phyloP scores from a whole-genome alignment of 2,888 invertebrate genomes.

The Troglohyphantes excavatus region DNA sequence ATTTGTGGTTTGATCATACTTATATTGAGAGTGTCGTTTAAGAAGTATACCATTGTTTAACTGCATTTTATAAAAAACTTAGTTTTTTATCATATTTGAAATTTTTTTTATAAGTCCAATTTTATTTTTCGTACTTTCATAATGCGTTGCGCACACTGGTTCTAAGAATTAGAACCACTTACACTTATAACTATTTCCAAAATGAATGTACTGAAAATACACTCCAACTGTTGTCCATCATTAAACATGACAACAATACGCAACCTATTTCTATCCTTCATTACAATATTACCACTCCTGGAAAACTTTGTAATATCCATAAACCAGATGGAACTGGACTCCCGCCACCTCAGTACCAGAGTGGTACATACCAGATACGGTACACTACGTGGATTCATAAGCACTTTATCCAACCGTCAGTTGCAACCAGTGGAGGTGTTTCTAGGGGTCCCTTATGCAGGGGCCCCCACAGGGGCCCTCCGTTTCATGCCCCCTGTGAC shows the following conservation, averaged over 20 bases:
- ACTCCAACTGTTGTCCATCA: too few relatives aligned
- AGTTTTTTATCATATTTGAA: too few relatives aligned
- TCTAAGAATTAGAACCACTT: background rate
- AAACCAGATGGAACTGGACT: constrained; percentile 53
- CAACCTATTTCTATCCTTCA: background rate
- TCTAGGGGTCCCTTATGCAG: constrained; percentile 93
- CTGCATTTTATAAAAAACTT: too few relatives aligned
- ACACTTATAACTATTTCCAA: background rate
- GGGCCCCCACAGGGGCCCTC: constrained; percentile 92
- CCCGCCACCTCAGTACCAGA: constrained; percentile 83
- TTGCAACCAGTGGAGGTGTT: constrained; percentile 86
- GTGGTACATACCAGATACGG: constrained; percentile 94
- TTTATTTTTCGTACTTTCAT: too few relatives aligned
- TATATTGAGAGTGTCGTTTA: too few relatives aligned
- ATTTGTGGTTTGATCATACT: too few relatives aligned
- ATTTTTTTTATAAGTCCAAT: too few relatives aligned
- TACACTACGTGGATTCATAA: constrained; percentile 87
- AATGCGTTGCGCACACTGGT: too few relatives aligned
- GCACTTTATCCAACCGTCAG: constrained; percentile 79
- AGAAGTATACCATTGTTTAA: too few relatives aligned
- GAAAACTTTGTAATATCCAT: background rate
- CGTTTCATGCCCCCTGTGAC: constrained; percentile 97
- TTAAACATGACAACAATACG: background rate
- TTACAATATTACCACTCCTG: background rate
- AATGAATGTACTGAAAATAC: background rate